Percentiles rank a stretch among this genome's conserved stretches.
Conservation (phyloP, 2,113 vertebrate genomes). For the Scartelaos histophorus region DNA sequence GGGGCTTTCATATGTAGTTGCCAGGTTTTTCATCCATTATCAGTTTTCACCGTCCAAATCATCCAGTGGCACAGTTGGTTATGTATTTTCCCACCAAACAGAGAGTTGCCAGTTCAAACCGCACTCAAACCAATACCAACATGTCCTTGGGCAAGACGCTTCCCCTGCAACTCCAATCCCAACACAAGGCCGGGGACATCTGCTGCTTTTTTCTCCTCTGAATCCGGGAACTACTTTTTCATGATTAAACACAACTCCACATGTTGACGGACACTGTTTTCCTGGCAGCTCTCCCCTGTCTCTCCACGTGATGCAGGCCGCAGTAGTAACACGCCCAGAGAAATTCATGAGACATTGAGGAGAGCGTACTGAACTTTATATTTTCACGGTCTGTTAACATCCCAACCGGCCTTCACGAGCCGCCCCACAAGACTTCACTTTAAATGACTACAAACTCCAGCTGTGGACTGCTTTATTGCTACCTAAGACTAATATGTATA, state of each 20-base stretch:
- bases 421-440: constrained; percentile 28
- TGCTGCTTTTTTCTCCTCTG: constrained; percentile 50
- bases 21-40: too few species aligned
- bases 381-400: constrained; percentile 2
- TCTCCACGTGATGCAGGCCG: constrained; percentile 32
- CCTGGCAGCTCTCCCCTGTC: constrained; percentile 42
- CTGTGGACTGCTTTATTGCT: constrained; percentile 19
- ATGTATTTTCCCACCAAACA: neutral
- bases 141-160: too few species aligned
- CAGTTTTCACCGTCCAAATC: neutral
- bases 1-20: too few species aligned
- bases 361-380: constrained; percentile 12
- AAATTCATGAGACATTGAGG: constrained; percentile 42
- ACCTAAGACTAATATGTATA: constrained; percentile 48
- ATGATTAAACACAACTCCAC: constrained; percentile 7
- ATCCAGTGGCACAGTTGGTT: too few species aligned
- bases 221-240: constrained; percentile 46
- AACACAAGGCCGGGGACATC: constrained; percentile 5
- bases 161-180: neutral
- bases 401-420: constrained; percentile 24
- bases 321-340: constrained; percentile 31
- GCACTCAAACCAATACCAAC: neutral
- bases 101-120: neutral
- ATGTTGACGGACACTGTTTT: constrained; percentile 45
- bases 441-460: constrained; percentile 39